Conservation (phyloP, 1,140 invertebrate genomes). For the Carcinoscorpius rotundicauda region DNA sequence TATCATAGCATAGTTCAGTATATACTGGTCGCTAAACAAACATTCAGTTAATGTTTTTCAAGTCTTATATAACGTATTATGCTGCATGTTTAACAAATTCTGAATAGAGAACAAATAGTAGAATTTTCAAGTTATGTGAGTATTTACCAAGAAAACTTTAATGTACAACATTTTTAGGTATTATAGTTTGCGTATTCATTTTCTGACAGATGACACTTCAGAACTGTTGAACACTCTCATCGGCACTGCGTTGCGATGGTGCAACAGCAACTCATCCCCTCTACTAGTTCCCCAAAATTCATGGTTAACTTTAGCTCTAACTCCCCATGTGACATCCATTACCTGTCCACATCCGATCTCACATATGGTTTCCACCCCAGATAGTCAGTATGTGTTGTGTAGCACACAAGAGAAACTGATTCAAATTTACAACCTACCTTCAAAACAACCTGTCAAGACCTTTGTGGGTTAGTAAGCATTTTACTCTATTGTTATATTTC, state of each 20-base stretch:
- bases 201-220: too few species aligned
- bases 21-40: too few species aligned
- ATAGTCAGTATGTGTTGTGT: conserved; percentile 60
- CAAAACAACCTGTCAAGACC: conserved; percentile 61
- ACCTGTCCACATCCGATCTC: conserved; percentile 22
- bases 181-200: too few species aligned
- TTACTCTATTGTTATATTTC: neutral
- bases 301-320: conserved; percentile 57
- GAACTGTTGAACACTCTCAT: neutral
- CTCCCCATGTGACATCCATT: conserved; percentile 45
- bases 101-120: too few species aligned
- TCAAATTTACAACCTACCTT: conserved; percentile 73
- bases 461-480: conserved; percentile 46
- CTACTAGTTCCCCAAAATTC: conserved; percentile 66
- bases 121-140: too few species aligned
- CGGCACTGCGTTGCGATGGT: conserved; percentile 9
- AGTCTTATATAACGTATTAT: too few species aligned
- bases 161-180: too few species aligned
- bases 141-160: too few species aligned
- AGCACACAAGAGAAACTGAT: conserved; percentile 45
- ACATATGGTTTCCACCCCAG: conserved; percentile 47
- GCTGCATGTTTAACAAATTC: too few species aligned
- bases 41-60: too few species aligned
- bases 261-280: conserved; percentile 53
- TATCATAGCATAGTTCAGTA: too few species aligned